Base-by-base conservation (phyloP, 1,140 invertebrate species). In the Gonioctena quinquepunctata region DNA sequence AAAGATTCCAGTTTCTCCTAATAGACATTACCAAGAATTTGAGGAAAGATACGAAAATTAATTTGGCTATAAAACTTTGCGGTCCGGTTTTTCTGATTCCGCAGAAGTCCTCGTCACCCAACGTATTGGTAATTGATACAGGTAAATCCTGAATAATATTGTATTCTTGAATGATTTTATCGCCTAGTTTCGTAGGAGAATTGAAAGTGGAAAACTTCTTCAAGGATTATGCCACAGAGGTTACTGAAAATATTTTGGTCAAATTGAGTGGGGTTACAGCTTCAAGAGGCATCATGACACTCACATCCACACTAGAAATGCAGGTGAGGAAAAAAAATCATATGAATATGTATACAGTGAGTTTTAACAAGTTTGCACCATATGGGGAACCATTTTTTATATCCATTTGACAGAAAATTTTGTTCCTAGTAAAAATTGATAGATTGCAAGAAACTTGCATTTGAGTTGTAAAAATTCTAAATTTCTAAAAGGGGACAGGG, bases 141-240 rank as follows among this genome's bases (percentile, higher is more conserved):
- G 91, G 90, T 90, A 84, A 78, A 54, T 70, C 22, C 11, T 16
- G 16, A 16, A 52, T 27, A 28, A 7, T 66, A 66, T 75, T 7
- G 16, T 18, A 19, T 57, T 61, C 62, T 61, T 66, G 69, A 49
- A 25, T 26, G 27, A 3, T 16, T 19, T 42, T 42, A 42, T 42
- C 33, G 33, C 13, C 13, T 4, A 42, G 13, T n/a, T 22, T 72
- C 84, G 3, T 72, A 87, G 92, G 93, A 66, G 88, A 92, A 77
- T 81, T 96, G 7, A 87, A 86, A 3, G 88, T 94, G 19, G 91
- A 93, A 78, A 95, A 94, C 77, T 92, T 93, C 82, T 94, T 94
- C 83, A 92, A 92, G 78, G 88, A 90, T 68, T 83, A 79, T 82
- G 78, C 81, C 73, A 80, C 68, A 69, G 70, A 78, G 77, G 70